Evolutionary conservation across 1,140 invertebrate genomes (phyloP).

Genomic region (Drosophila kohkoa): DNA sequence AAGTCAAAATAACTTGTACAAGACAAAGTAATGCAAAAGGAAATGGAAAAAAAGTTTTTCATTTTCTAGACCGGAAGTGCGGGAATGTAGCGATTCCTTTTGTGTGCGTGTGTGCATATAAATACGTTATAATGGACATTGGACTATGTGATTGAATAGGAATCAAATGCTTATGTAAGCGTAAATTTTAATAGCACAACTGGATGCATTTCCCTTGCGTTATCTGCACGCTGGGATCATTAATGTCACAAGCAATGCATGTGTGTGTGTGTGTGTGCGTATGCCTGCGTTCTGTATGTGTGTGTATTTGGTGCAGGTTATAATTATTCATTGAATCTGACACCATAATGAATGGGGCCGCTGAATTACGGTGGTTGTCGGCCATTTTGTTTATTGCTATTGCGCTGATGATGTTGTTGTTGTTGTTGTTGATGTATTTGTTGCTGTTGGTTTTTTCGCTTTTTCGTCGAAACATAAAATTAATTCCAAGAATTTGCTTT

Average conservation of each 20-base stretch:
- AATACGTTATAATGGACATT: not conserved
- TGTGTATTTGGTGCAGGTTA: conserved; percentile 41
- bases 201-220: conserved; percentile 11
- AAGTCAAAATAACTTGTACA: no score
- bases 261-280: conserved; percentile 16
- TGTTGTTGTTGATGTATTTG: conserved; percentile 3
- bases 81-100: no score
- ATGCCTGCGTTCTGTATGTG: not conserved
- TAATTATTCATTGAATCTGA: conserved; percentile 68
- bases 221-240: conserved; percentile 7
- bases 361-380: conserved; percentile 38
- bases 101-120: not conserved
- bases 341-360: conserved; percentile 64
- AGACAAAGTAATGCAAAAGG: no score
- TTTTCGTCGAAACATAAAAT: conserved; percentile 65
- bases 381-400: conserved; percentile 69
- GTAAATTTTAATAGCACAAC: conserved; percentile 4
- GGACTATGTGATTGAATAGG: not conserved
- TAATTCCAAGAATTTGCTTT: conserved; percentile 74
- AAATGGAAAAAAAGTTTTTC: no score
- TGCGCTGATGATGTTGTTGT: conserved; percentile 7
- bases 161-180: conserved; percentile 10
- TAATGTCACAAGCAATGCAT: conserved; percentile 6
- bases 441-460: conserved; percentile 32
- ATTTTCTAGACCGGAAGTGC: no score